Base-by-base conservation (phyloP, 1,140 invertebrate genomes). In the Drosophila watanabei region DNA sequence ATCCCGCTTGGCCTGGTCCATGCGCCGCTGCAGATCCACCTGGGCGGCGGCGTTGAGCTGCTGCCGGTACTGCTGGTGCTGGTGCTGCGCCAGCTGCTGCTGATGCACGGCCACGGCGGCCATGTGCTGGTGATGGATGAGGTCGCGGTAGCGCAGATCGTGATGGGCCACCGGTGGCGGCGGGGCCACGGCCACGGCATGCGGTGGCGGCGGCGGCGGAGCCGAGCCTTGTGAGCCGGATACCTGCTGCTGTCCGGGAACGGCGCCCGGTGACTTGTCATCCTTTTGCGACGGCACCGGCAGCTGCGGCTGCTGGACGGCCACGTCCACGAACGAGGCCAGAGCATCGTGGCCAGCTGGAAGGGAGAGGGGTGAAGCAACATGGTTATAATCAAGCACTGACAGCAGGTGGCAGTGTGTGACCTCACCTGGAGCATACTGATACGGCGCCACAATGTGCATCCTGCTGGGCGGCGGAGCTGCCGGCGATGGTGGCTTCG, bases 271-370 rank as follows among this genome's bases (percentile, higher is more conserved):
- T 6, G 80, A 75, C 30, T 91, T 92, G 32, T 93, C 91, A 35
- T 92, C 92, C 75, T 92, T 92, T 13, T 93, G 91, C 7, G 91
- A 92, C 0, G 97, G 97, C 48, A 98, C 97, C 3, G 97, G 97
- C 80, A 98, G 89, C 90, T 96, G 97, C 0, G 97, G 96, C 82
- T 97, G 97, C 78, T 97, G 96, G 1, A 96, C 96, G 14, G 97
- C 97, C 8, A 97, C 96, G 86, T 98, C 97, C 2, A 98, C 97
- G 32, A 98, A 94, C 49, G 96, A 97, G 16, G 96, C 96, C 83
- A 98, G 95, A 0, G 97, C 97, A 92, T 98, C 97, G 85, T 98
- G 96, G 24, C 96, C 96, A 79, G 95, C 92, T 93, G 37, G 0
- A 35, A 28, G 66, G 61, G 59, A 43, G 79, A 49, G 20, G 39